Evolutionary conservation across 2,888 invertebrate genomes (phyloP).

Genomic region (Lucinisca nassula): DNA sequence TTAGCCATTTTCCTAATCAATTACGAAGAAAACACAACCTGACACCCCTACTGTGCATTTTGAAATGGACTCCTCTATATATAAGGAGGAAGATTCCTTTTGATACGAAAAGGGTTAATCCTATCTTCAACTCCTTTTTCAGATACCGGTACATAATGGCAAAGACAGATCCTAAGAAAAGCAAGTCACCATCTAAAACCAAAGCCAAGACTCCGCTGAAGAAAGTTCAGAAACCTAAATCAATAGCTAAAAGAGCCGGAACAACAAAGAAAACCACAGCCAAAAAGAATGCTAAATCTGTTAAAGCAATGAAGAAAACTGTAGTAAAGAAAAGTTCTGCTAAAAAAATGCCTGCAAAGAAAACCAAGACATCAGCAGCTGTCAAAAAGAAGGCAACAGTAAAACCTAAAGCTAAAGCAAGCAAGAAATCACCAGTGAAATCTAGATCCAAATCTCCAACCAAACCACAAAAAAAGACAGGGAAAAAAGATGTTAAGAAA

Average conservation of each 20-base stretch:
- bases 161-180: background rate
- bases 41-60: too few species aligned
- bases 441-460: background rate
- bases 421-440: constrained; percentile 6
- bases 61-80: too few species aligned
- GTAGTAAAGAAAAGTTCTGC: constrained; percentile 11
- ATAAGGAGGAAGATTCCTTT: too few species aligned
- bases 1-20: too few species aligned
- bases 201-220: background rate
- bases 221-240: background rate
- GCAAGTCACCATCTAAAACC: background rate
- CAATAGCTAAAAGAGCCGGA: background rate
- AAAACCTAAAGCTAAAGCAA: constrained; percentile 11
- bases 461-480: background rate
- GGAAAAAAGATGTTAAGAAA: background rate
- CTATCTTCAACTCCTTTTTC: too few species aligned
- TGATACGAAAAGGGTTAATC: too few species aligned
- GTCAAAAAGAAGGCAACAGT: constrained; percentile 27
- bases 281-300: background rate
- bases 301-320: background rate
- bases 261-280: background rate
- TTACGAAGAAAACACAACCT: too few species aligned
- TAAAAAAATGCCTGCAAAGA: constrained; percentile 32
- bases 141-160: too few species aligned
- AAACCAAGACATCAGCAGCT: constrained; percentile 33